Conservation (phyloP, 1,140 invertebrate species). For the Paraescarpia echinospica region DNA sequence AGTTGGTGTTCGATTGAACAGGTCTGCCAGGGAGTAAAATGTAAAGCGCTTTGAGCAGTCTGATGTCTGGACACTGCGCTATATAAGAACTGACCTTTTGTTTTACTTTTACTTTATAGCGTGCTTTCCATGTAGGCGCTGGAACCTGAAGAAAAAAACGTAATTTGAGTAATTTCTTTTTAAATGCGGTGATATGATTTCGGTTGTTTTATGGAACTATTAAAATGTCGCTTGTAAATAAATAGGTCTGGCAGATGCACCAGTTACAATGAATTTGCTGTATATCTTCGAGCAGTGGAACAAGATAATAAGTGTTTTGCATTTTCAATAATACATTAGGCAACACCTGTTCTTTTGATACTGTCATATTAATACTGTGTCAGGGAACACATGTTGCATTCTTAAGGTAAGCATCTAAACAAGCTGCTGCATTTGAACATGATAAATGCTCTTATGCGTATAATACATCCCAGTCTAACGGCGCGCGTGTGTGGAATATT, state of each 20-base stretch:
- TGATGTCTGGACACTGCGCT: too few relatives aligned
- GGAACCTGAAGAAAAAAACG: too few relatives aligned
- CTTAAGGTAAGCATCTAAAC: background rate
- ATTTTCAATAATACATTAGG: background rate
- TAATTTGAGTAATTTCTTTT: too few relatives aligned
- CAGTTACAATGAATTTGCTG: background rate
- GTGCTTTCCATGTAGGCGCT: too few relatives aligned
- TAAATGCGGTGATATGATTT: background rate
- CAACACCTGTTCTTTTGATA: background rate
- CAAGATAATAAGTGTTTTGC: background rate
- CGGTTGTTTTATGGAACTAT: background rate
- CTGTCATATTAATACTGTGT: constrained; percentile 1
- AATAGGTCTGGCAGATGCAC: background rate
- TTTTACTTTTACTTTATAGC: too few relatives aligned
- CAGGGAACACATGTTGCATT: background rate
- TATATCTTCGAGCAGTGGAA: background rate
- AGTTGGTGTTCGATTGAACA: too few relatives aligned
- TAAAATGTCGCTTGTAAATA: background rate
- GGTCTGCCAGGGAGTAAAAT: too few relatives aligned
- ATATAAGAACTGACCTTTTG: too few relatives aligned
- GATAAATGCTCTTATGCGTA: background rate
- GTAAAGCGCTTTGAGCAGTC: too few relatives aligned
- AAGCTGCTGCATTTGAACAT: background rate
- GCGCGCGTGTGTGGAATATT: background rate
- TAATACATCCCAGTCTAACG: background rate